A percentile compares a stretch with the other conserved stretches of the same genome.
phyloP scores from a whole-genome alignment of 2,888 invertebrate species.

The Dolomedes plantarius region DNA sequence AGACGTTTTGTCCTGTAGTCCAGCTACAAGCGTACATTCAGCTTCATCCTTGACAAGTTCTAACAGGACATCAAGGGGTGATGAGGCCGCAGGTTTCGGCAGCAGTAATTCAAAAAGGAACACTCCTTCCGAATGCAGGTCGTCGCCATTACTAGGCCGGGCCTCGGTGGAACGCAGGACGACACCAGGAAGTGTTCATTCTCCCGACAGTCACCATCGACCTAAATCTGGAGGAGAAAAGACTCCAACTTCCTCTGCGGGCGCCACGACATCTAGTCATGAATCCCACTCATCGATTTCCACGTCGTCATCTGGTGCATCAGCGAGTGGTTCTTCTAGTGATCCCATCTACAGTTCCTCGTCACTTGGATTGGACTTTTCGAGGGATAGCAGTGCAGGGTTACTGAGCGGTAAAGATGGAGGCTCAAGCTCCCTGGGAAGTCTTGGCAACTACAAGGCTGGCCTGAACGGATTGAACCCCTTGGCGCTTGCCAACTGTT shows the following conservation, averaged over 20 bases:
- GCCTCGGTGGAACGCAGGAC: constrained; percentile 58
- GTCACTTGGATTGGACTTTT: constrained; percentile 63
- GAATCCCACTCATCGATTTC: constrained; percentile 51
- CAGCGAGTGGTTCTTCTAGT: constrained; percentile 46
- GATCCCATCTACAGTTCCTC: constrained; percentile 71
- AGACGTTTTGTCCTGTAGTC: constrained; percentile 61
- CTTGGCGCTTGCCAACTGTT: constrained; percentile 72
- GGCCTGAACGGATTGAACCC: constrained; percentile 74
- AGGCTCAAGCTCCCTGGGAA: constrained; percentile 36
- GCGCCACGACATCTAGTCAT: constrained; percentile 44
- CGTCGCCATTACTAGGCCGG: constrained; percentile 54
- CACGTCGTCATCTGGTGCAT: constrained; percentile 27
- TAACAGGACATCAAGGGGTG: constrained; percentile 73
- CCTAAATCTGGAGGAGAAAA: constrained; percentile 62
- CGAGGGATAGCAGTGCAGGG: constrained; percentile 70
- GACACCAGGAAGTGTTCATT: constrained; percentile 56
- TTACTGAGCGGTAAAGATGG: constrained; percentile 72
- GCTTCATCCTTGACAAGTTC: constrained; percentile 73
- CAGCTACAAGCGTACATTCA: constrained; percentile 65
- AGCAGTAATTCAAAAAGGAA: constrained; percentile 60
- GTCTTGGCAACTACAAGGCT: constrained; percentile 77
- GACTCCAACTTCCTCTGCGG: constrained; percentile 60
- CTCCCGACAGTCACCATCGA: constrained; percentile 53
- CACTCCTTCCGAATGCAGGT: constrained; percentile 62
- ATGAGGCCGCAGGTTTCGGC: constrained; percentile 47